Evolutionary conservation across 2,888 invertebrate species (phyloP).

Genomic region (Hypsopygia costalis): DNA sequence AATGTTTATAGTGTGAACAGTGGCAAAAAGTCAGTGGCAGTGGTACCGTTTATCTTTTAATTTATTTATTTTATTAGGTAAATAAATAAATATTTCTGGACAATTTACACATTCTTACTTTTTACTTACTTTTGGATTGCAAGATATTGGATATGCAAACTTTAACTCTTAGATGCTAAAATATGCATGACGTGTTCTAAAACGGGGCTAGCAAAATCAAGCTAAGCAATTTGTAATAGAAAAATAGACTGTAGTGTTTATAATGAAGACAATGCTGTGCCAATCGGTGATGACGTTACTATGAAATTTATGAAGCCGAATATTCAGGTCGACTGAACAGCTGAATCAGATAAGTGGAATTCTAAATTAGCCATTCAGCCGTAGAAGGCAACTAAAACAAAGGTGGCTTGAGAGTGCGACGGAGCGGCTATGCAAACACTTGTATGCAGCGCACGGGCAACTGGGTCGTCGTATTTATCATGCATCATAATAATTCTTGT

Average conservation of each 20-base stretch:
- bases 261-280: slow-evolving; percentile 56
- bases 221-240: too few species aligned
- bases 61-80: too few species aligned
- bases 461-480: slow-evolving; percentile 61
- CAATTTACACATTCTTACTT: too few species aligned
- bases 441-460: slow-evolving; percentile 43
- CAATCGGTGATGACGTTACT: slow-evolving; percentile 47
- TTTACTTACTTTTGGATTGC: too few species aligned
- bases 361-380: slow-evolving; percentile 68
- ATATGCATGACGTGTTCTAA: slow-evolving; percentile 23
- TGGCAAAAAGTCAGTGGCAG: too few species aligned
- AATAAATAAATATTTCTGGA: too few species aligned
- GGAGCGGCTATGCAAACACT: slow-evolving; percentile 62
- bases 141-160: too few species aligned
- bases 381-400: slow-evolving; percentile 57
- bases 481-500: slow-evolving; percentile 51
- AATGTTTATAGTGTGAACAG: too few species aligned
- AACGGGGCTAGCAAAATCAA: not conserved
- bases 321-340: slow-evolving; percentile 70
- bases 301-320: slow-evolving; percentile 60
- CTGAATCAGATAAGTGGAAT: slow-evolving; percentile 68
- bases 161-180: too few species aligned
- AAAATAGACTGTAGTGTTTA: too few species aligned
- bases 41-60: too few species aligned
- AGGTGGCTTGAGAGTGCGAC: slow-evolving; percentile 59